Evolutionary conservation across 2,113 vertebrate species (phyloP).

Genomic region (Pholis gunnellus): DNA sequence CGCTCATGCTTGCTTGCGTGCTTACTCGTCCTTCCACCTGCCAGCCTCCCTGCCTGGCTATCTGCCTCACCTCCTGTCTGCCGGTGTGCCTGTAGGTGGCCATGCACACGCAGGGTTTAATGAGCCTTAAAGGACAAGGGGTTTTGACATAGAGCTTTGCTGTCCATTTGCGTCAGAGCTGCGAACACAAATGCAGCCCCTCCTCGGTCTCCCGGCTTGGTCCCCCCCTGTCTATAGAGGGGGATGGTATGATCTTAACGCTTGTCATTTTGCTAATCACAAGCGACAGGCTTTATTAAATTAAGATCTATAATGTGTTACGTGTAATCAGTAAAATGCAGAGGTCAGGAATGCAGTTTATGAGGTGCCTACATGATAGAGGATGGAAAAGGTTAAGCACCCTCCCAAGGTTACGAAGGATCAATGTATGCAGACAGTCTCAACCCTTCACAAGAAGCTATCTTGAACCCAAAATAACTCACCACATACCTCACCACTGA

Average conservation of each 20-base stretch:
- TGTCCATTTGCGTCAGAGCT: slow-evolving; percentile 47
- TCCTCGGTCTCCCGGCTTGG: slow-evolving; percentile 16
- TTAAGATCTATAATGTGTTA: slow-evolving; percentile 36
- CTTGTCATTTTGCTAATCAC: slow-evolving; percentile 43
- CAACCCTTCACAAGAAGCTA: slow-evolving; percentile 9
- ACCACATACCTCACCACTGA: slow-evolving; percentile 11
- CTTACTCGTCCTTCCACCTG: slow-evolving; percentile 43
- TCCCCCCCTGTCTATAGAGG: slow-evolving; percentile 1
- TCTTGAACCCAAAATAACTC: slow-evolving; percentile 53
- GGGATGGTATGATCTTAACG: not conserved
- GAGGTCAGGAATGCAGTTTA: slow-evolving; percentile 9
- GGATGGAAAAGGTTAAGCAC: slow-evolving; percentile 17
- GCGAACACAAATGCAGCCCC: not conserved
- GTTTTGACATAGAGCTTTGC: slow-evolving; percentile 52
- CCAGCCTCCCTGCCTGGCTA: slow-evolving; percentile 25
- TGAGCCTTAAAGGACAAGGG: slow-evolving; percentile 73
- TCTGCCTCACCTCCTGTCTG: slow-evolving; percentile 35
- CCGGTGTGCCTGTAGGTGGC: slow-evolving; percentile 57
- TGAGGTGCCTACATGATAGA: slow-evolving; percentile 6
- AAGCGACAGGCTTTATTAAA: slow-evolving; percentile 41
- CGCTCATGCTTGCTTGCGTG: slow-evolving; percentile 51
- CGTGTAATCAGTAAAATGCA: slow-evolving; percentile 44
- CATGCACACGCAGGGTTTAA: slow-evolving; percentile 66
- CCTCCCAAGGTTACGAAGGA: not conserved
- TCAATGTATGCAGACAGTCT: slow-evolving; percentile 2